Percentiles rank a stretch among this genome's conserved stretches.
These are phyloP conservation scores for Biston stratarius DNA, from an alignment of 2,888 invertebrate species.

Conservation along the genomic window DNA sequence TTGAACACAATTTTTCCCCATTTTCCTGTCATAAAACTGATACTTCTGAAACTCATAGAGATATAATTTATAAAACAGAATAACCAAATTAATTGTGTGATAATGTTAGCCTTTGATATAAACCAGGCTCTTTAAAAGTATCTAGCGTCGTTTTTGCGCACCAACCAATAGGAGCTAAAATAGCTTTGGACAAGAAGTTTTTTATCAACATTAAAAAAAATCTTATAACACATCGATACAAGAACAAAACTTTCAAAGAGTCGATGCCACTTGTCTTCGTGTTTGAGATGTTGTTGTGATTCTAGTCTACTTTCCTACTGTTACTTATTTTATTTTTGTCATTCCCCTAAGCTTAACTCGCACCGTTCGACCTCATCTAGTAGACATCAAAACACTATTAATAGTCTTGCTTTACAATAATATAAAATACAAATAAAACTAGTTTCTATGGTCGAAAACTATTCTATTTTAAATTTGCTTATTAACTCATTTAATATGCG, in stretches of 20 bases:
- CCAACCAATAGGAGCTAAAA: too few relatives aligned
- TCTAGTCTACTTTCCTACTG: not conserved
- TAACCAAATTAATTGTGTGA: too few relatives aligned
- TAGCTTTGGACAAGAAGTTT: too few relatives aligned
- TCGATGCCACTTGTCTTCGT: not conserved
- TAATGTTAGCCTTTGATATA: too few relatives aligned
- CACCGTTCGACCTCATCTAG: constrained; percentile 19
- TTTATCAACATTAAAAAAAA: too few relatives aligned
- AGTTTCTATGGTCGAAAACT: constrained; percentile 34
- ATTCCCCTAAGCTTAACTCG: constrained; percentile 18
- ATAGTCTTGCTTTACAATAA: constrained; percentile 19
- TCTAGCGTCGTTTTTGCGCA: too few relatives aligned
- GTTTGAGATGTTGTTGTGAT: not conserved
- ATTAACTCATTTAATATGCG: constrained; percentile 37
- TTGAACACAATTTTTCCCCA: too few relatives aligned
- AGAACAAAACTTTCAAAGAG: not conserved
- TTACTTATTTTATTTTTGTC: constrained; percentile 20
- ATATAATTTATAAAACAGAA: too few relatives aligned
- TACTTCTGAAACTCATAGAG: too few relatives aligned
- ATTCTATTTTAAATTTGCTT: constrained; percentile 35
- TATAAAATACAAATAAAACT: constrained; percentile 27
- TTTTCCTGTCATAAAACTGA: too few relatives aligned
- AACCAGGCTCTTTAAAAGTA: too few relatives aligned
- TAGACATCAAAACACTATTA: constrained; percentile 29
- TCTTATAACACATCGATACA: too few relatives aligned